phyloP scores from a whole-genome alignment of 2,888 invertebrate genomes.

The Synergus gifuensis region DNA sequence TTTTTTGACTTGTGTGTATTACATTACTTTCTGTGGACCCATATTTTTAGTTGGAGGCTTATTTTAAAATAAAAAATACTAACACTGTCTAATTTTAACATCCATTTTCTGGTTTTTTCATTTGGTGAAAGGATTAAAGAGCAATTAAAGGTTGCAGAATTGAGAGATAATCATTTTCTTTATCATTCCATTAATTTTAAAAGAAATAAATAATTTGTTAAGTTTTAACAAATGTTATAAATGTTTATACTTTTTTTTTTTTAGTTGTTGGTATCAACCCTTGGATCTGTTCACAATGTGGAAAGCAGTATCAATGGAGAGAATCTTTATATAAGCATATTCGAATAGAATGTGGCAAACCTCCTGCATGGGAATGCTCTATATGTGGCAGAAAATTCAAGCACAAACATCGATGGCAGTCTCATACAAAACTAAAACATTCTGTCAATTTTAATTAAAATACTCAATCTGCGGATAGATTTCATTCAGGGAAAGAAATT shows the following conservation, averaged over 20 bases:
- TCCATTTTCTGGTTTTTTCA: not conserved
- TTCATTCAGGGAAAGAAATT: not conserved
- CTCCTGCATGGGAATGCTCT: constrained; percentile 81
- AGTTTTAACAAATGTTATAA: not conserved
- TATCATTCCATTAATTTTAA: not conserved
- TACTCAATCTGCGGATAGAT: not conserved
- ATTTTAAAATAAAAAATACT: constrained; percentile 1
- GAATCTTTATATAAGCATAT: constrained; percentile 66
- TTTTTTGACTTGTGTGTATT: too few relatives aligned
- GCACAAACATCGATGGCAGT: constrained; percentile 78
- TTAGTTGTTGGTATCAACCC: constrained; percentile 23
- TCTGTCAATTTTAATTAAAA: not conserved
- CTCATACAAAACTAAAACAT: constrained; percentile 49
- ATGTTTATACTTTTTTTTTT: constrained; percentile 25
- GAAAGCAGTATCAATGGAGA: constrained; percentile 70
- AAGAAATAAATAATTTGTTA: not conserved
- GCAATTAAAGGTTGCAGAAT: not conserved
- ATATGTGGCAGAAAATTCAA: constrained; percentile 83
- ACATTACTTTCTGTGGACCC: not conserved
- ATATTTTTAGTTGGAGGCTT: not conserved
- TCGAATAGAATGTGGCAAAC: constrained; percentile 65
- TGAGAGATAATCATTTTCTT: not conserved
- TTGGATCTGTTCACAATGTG: constrained; percentile 59
- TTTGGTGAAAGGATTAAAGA: not conserved
- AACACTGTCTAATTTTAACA: not conserved